Evolutionary conservation across 2,113 vertebrate species (phyloP).

Genomic region (Vulpes lagopus): DNA sequence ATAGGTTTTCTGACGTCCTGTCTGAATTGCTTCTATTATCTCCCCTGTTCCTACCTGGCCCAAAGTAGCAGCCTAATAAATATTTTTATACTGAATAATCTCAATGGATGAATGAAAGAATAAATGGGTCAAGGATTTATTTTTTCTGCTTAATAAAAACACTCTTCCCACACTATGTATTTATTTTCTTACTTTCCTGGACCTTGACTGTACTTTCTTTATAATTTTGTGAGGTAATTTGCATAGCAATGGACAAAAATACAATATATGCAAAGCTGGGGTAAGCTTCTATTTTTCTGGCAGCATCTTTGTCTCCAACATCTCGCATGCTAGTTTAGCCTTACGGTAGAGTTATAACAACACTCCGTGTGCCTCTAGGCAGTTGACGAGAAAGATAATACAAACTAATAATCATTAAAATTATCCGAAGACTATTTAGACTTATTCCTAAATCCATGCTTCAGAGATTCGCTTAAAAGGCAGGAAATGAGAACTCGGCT

Average conservation of each 20-base stretch:
- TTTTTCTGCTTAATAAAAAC: conserved; percentile 38
- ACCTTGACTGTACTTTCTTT: not conserved
- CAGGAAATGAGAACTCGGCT: not conserved
- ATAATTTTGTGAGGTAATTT: conserved; percentile 37
- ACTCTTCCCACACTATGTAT: not conserved
- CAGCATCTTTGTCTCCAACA: not conserved
- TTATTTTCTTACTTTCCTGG: conserved; percentile 56
- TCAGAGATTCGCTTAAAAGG: conserved; percentile 3
- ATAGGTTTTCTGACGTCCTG: not conserved
- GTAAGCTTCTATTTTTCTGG: not conserved
- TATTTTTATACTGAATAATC: conserved; percentile 54
- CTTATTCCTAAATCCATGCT: conserved; percentile 17
- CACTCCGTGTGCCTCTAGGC: not conserved
- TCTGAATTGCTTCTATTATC: not conserved
- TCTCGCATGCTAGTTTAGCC: not conserved
- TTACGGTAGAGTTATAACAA: not conserved
- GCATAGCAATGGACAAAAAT: not conserved
- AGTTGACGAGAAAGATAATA: not conserved
- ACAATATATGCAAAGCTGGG: not conserved
- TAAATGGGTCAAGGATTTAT: not conserved
- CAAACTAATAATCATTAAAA: conserved; percentile 39
- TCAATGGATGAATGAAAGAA: conserved; percentile 38
- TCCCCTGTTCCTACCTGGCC: not conserved
- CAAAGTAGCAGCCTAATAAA: not conserved
- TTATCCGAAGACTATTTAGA: conserved; percentile 1